phyloP scores from a whole-genome alignment of 2,888 invertebrate species.

The Stomorhina lunata region DNA sequence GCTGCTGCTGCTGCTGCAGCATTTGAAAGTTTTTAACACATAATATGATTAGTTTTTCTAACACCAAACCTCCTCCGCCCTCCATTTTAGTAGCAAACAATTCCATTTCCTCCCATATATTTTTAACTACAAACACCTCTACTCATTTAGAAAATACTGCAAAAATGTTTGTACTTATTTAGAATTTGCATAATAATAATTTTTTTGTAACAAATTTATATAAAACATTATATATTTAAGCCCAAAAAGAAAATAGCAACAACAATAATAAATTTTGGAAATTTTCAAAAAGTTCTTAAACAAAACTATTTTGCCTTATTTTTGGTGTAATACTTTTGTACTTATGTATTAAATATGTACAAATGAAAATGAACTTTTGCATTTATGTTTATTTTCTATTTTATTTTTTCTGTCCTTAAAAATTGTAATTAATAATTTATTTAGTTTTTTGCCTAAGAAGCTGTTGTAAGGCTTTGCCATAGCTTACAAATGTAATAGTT shows the following conservation, averaged over 20 bases:
- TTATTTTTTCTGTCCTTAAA: constrained; percentile 5
- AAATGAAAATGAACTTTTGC: constrained; percentile 4
- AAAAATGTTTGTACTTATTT: constrained; percentile 63
- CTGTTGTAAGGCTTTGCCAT: neutral
- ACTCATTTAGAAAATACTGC: constrained; percentile 46
- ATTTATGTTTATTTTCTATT: neutral
- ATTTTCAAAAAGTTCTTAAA: constrained; percentile 27
- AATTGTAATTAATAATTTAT: constrained; percentile 15
- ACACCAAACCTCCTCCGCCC: neutral
- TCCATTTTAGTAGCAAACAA: too few relatives aligned
- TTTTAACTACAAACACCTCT: neutral
- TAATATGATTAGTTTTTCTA: constrained; percentile 63
- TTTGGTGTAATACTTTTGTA: constrained; percentile 4
- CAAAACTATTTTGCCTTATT: constrained; percentile 31
- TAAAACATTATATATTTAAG: neutral
- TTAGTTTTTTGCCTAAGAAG: constrained; percentile 34
- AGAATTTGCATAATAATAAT: constrained; percentile 64
- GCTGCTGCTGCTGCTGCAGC: constrained; percentile 25
- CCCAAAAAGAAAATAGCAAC: neutral
- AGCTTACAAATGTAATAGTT: neutral
- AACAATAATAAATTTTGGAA: constrained; percentile 41
- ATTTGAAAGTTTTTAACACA: constrained; percentile 57
- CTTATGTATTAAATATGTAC: too few relatives aligned
- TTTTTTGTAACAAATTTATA: neutral
- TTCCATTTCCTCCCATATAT: neutral